Conservation (phyloP, 2,797 vertebrate genomes). For the Synaphobranchus kaupii region DNA sequence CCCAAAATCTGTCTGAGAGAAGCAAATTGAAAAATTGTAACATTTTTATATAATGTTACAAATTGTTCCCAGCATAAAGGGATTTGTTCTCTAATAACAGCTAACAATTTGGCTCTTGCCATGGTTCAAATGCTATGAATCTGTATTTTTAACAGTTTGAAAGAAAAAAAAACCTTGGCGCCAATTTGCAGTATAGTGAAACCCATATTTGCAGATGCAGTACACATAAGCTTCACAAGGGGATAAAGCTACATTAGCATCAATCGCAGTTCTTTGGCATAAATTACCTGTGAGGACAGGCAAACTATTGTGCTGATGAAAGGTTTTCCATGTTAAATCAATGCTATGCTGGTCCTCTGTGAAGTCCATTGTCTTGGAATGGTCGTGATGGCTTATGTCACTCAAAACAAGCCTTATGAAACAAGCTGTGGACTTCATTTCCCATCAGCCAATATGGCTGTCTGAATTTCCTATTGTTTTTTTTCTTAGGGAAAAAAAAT, state of each 20-base stretch:
- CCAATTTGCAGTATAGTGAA: background rate
- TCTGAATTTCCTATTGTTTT: too few relatives aligned
- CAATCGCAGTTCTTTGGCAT: background rate
- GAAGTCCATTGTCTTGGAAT: background rate
- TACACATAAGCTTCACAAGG: conserved; percentile 24
- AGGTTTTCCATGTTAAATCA: background rate
- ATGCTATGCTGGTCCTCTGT: background rate
- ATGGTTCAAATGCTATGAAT: background rate
- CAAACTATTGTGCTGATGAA: background rate
- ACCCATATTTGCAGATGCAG: background rate
- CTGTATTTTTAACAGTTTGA: background rate
- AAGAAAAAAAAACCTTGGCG: background rate
- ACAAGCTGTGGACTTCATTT: background rate
- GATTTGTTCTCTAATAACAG: background rate
- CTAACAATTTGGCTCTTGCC: background rate
- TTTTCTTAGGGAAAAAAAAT: too few relatives aligned
- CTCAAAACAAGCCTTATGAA: too few relatives aligned
- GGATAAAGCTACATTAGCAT: conserved; percentile 13
- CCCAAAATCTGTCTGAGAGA: too few relatives aligned
- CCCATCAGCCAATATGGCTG: background rate
- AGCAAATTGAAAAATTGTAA: too few relatives aligned
- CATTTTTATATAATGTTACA: background rate
- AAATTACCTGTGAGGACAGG: background rate
- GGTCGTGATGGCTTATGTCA: background rate
- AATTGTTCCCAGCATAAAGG: background rate